A percentile compares a stretch with the other conserved stretches of the same genome.
These are phyloP conservation scores for Stramonita haemastoma DNA, from an alignment of 2,888 invertebrate genomes.

Conservation along the genomic window DNA sequence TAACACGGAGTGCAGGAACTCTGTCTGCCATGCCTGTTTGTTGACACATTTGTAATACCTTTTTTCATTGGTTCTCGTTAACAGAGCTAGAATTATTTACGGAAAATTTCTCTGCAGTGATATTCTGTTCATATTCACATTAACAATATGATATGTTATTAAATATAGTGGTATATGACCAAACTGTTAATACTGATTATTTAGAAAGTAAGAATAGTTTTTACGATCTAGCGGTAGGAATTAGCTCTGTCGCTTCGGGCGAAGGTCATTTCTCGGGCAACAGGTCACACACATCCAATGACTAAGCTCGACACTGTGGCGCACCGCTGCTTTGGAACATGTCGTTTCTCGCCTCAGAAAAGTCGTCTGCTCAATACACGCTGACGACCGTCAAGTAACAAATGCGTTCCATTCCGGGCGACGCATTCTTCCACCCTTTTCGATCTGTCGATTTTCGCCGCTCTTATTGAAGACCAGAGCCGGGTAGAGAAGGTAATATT, in stretches of 20 bases:
- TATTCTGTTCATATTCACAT: neutral
- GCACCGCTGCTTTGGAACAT: neutral
- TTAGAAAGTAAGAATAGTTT: neutral
- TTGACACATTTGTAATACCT: constrained; percentile 37
- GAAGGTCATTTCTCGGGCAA: constrained; percentile 41
- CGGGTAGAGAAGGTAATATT: constrained; percentile 25
- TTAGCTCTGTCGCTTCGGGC: neutral
- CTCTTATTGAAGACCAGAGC: constrained; percentile 15
- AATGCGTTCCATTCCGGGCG: constrained; percentile 5
- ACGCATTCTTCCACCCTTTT: constrained; percentile 33
- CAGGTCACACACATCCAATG: constrained; percentile 41
- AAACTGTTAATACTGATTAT: neutral
- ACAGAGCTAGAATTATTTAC: constrained; percentile 11
- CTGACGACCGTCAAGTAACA: constrained; percentile 21
- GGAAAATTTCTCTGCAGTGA: neutral
- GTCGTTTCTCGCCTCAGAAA: neutral
- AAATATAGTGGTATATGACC: neutral
- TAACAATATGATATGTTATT: neutral
- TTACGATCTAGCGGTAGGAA: neutral
- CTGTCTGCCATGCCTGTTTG: constrained; percentile 50
- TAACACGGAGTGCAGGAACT: constrained; percentile 61
- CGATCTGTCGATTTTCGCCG: constrained; percentile 19
- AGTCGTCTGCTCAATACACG: constrained; percentile 30
- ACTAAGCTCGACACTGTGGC: constrained; percentile 6
- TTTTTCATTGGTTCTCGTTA: constrained; percentile 18